Evolutionary conservation across 2,113 vertebrate genomes (phyloP).

Genomic region (Phasianus colchicus): DNA sequence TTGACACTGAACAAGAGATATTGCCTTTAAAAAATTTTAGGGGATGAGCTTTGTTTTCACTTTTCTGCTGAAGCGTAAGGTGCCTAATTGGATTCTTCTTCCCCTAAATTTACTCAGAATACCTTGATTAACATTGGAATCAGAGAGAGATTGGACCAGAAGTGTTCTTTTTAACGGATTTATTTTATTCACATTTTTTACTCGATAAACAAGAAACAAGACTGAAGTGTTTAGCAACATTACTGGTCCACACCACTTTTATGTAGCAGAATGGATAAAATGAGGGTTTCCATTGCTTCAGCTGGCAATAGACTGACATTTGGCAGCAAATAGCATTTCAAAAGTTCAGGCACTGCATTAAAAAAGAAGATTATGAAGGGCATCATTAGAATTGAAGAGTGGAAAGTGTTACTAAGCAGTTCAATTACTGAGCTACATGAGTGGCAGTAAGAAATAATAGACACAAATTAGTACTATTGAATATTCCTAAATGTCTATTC

Average conservation of each 20-base stretch:
- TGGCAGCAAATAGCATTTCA: constrained; percentile 76
- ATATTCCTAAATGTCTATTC: constrained; percentile 57
- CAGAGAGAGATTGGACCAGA: not conserved
- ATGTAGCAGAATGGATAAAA: constrained; percentile 50
- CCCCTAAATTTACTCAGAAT: not conserved
- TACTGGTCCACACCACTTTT: constrained; percentile 10
- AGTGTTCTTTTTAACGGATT: not conserved
- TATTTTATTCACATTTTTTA: not conserved
- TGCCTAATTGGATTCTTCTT: not conserved
- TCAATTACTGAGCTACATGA: constrained; percentile 70
- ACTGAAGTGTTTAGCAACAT: not conserved
- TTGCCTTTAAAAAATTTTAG: not conserved
- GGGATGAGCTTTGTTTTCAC: not conserved
- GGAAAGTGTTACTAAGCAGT: constrained; percentile 76
- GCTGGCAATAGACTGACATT: constrained; percentile 71
- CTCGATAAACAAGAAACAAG: not conserved
- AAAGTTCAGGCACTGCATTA: constrained; percentile 79
- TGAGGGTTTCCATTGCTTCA: constrained; percentile 51
- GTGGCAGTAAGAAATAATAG: constrained; percentile 71
- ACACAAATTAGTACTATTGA: constrained; percentile 69
- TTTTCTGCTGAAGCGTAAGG: not conserved
- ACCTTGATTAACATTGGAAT: not conserved
- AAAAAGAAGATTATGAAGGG: constrained; percentile 77
- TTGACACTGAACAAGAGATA: not conserved
- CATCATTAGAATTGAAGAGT: constrained; percentile 75